These are phyloP conservation scores for Sebastes cheni DNA, from an alignment of 2,797 vertebrate species.

Conservation along the genomic window DNA sequence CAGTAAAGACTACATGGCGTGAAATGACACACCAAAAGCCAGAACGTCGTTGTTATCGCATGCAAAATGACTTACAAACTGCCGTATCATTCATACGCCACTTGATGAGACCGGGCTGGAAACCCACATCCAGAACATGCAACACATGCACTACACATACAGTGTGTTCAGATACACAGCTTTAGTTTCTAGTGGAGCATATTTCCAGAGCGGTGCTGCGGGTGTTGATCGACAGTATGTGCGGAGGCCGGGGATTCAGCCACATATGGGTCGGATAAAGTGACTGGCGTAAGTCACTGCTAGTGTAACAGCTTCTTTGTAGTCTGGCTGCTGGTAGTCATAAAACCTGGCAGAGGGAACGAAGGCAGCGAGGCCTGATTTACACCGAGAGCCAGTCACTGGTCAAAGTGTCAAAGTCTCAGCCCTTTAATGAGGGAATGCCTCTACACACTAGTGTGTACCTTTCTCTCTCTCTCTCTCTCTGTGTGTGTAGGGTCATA, in stretches of 20 bases:
- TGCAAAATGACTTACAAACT: background rate
- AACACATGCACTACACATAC: background rate
- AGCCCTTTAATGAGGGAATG: constrained; percentile 26
- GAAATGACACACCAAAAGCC: background rate
- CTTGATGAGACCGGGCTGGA: background rate
- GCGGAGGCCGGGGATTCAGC: background rate
- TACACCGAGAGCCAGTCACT: constrained; percentile 36
- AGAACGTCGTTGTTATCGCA: background rate
- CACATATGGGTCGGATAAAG: constrained; percentile 60
- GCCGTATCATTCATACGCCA: background rate
- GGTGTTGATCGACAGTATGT: constrained; percentile 18
- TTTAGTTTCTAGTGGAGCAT: constrained; percentile 28
- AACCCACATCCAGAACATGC: background rate
- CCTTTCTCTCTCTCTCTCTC: background rate
- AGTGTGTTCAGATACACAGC: background rate
- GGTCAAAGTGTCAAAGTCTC: constrained; percentile 33
- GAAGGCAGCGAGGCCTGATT: constrained; percentile 43
- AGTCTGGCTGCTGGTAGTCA: constrained; percentile 37
- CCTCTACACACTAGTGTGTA: background rate
- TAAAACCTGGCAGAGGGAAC: constrained; percentile 48
- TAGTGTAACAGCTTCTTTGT: constrained; percentile 58
- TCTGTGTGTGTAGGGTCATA: background rate
- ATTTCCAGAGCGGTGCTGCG: background rate
- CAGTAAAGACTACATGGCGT: background rate
- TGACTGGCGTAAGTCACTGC: constrained; percentile 40